Percentiles rank a stretch among this genome's conserved stretches.
These are phyloP conservation scores for Euglossa dilemma DNA, from an alignment of 1,140 invertebrate species.

Conservation along the genomic window DNA sequence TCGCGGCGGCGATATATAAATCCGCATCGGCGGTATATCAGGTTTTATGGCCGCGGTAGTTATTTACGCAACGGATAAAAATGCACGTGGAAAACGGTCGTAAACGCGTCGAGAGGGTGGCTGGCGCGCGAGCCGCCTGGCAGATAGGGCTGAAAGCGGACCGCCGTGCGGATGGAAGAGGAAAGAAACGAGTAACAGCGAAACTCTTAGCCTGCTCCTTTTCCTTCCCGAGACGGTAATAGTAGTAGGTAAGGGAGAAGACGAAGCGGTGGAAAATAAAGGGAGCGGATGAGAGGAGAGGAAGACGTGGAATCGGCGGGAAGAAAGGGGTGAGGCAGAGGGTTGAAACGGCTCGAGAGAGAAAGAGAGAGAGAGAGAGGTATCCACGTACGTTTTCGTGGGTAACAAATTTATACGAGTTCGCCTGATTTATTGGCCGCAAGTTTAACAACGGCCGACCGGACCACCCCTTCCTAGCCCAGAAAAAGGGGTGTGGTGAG, in stretches of 20 bases:
- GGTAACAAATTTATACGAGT: conserved; percentile 79
- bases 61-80: conserved; percentile 79
- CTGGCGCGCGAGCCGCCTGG: neutral
- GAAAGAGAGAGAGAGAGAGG: conserved; percentile 12
- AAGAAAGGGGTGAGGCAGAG: neutral
- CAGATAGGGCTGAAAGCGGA: conserved; percentile 29
- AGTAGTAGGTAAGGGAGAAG: neutral
- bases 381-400: conserved; percentile 73
- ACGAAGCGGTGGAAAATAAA: neutral
- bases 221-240: neutral
- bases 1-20: conserved; percentile 75
- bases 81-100: conserved; percentile 75
- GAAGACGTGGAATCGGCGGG: neutral
- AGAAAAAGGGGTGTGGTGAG: conserved; percentile 61
- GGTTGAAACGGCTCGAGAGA: neutral
- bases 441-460: conserved; percentile 76
- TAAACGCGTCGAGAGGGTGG: conserved; percentile 68
- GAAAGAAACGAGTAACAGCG: neutral
- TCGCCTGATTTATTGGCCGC: conserved; percentile 76
- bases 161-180: neutral
- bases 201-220: neutral
- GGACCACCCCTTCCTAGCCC: conserved; percentile 53
- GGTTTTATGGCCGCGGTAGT: conserved; percentile 76
- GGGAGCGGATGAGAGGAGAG: neutral
- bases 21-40: conserved; percentile 75